A percentile compares a stretch with the other conserved stretches of the same genome.
These are phyloP conservation scores for Crematogaster levior DNA, from an alignment of 2,888 invertebrate genomes.

Conservation along the genomic window DNA sequence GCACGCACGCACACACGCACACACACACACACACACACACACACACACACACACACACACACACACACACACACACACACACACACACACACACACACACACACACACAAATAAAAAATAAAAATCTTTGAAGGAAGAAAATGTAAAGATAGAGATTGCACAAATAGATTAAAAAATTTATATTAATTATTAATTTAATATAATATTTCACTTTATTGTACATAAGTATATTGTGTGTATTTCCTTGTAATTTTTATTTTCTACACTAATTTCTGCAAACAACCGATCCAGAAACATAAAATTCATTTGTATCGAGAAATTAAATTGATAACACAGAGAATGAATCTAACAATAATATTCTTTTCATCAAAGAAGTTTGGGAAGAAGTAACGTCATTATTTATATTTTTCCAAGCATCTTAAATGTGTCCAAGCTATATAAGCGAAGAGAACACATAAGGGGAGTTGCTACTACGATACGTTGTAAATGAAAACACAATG, in stretches of 20 bases:
- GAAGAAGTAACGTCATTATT: not conserved
- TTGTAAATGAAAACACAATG: not conserved
- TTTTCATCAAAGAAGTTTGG: not conserved
- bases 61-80: too few species aligned
- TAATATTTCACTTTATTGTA: not conserved
- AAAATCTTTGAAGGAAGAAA: not conserved
- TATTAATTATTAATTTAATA: too few species aligned
- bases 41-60: too few species aligned
- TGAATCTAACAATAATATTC: not conserved
- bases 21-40: too few species aligned
- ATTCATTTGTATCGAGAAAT: not conserved
- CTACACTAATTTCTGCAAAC: not conserved
- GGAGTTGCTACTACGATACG: not conserved
- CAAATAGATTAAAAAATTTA: not conserved
- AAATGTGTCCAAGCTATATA: not conserved
- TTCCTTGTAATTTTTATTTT: not conserved
- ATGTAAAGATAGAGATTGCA: not conserved
- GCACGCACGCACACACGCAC: too few species aligned
- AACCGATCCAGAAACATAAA: not conserved
- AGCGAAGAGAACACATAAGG: not conserved
- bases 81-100: too few species aligned
- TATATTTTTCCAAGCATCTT: constrained; percentile 11
- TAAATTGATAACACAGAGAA: not conserved
- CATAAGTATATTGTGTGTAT: too few species aligned
- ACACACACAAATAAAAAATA: too few species aligned